Conservation (phyloP, 2,113 vertebrate genomes). For the Ahaetulla prasina region DNA sequence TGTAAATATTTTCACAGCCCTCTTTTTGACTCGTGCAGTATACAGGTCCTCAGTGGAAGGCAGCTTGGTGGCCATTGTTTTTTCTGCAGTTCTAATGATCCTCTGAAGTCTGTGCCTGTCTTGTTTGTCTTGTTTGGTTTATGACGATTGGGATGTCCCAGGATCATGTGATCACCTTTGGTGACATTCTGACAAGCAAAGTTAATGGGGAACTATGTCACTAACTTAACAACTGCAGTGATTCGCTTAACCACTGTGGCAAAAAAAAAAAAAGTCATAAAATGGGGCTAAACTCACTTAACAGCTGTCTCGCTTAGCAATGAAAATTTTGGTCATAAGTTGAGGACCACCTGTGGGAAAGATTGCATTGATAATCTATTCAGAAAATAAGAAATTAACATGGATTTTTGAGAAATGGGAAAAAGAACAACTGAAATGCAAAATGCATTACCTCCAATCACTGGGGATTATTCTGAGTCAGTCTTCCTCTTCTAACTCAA, state of each 20-base stretch:
- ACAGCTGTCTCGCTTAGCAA: background rate
- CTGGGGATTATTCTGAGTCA: conserved; percentile 42
- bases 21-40: too few species aligned
- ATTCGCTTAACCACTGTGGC: background rate
- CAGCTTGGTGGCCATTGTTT: too few species aligned
- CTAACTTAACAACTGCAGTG: background rate
- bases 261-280: background rate
- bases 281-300: background rate
- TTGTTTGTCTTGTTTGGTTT: background rate
- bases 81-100: too few species aligned
- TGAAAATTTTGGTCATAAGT: background rate
- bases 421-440: background rate
- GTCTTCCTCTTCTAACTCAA: conserved; percentile 82
- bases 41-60: too few species aligned
- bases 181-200: background rate
- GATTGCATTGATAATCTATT: conserved; percentile 9
- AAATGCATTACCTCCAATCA: conserved; percentile 16
- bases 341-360: background rate
- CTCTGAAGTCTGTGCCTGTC: too few species aligned
- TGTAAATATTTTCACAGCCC: too few species aligned
- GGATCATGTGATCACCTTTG: background rate
- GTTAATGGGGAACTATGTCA: background rate
- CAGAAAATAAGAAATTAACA: conserved; percentile 11
- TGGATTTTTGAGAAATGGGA: conserved; percentile 32
- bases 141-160: background rate